phyloP scores from a whole-genome alignment of 2,888 invertebrate genomes.

The Dasysyrphus albostriatus region DNA sequence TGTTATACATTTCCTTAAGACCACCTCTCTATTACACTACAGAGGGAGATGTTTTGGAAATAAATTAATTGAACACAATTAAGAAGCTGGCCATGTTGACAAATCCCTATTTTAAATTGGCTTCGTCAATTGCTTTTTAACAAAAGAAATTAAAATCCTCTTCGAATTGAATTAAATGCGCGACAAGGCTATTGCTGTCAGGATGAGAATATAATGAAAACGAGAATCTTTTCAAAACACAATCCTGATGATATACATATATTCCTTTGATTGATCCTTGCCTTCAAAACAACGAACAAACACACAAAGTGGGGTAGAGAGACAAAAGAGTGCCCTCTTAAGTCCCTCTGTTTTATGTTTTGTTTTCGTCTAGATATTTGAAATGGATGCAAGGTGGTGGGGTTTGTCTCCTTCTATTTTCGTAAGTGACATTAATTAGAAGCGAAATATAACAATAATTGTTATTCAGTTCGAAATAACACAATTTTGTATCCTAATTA shows the following conservation, averaged over 20 bases:
- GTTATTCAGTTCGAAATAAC: conserved; percentile 30
- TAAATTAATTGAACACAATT: conserved; percentile 69
- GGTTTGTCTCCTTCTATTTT: conserved; percentile 12
- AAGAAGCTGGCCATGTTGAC: conserved; percentile 62
- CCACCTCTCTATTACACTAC: background rate
- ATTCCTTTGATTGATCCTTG: conserved; percentile 18
- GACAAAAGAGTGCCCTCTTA: background rate
- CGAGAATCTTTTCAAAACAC: conserved; percentile 4
- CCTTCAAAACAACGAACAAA: background rate
- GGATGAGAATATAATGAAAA: background rate
- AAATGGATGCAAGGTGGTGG: background rate
- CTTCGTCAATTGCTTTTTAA: conserved; percentile 55
- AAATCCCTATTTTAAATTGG: conserved; percentile 68
- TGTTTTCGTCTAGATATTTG: background rate
- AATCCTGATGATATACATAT: background rate
- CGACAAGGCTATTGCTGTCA: background rate
- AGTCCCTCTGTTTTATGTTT: background rate
- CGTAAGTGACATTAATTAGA: conserved; percentile 45
- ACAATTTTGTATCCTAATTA: conserved; percentile 63
- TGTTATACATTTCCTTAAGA: background rate
- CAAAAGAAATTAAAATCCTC: conserved; percentile 66
- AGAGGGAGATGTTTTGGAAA: conserved; percentile 48
- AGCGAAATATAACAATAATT: conserved; percentile 44
- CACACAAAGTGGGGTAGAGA: background rate
- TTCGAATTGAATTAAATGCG: conserved; percentile 42